A percentile compares a stretch with the other conserved stretches of the same genome.
Conservation (phyloP, 1,140 invertebrate genomes). For the Liolophura sinensis region DNA sequence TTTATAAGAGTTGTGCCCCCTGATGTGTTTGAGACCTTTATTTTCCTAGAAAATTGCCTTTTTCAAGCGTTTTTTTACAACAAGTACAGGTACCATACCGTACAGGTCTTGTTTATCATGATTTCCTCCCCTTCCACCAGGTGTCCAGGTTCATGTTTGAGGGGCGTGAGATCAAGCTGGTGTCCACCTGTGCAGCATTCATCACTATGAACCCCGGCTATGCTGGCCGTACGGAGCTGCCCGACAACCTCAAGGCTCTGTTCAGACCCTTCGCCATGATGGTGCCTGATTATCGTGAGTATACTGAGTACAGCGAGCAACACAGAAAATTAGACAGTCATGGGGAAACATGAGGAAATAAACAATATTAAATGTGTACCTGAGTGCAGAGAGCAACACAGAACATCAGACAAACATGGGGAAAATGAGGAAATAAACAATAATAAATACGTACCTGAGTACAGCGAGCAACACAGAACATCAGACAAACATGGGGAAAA, state of each 20-base stretch:
- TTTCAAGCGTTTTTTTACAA: background rate
- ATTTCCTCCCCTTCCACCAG: slow-evolving; percentile 24
- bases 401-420: too few species aligned
- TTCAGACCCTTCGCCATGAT: slow-evolving; percentile 91
- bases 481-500: too few species aligned
- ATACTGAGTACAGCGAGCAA: too few species aligned
- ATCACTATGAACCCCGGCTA: slow-evolving; percentile 78
- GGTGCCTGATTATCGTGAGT: slow-evolving; percentile 84
- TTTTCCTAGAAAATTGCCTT: slow-evolving; percentile 2
- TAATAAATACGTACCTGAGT: too few species aligned
- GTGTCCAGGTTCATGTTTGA: slow-evolving; percentile 60
- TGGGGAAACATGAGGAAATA: too few species aligned
- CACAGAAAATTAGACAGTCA: too few species aligned
- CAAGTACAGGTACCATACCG: background rate
- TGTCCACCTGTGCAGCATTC: slow-evolving; percentile 57
- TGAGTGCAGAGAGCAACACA: too few species aligned
- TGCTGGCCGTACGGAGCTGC: slow-evolving; percentile 74
- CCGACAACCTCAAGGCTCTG: slow-evolving; percentile 67
- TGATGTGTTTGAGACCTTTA: background rate
- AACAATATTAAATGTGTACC: too few species aligned
- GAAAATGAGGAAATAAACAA: too few species aligned
- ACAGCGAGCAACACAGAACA: too few species aligned
- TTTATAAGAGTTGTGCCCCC: too few species aligned
- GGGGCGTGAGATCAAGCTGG: slow-evolving; percentile 58
- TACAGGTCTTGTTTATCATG: background rate